Evolutionary conservation across 1,140 invertebrate genomes (phyloP).

Genomic region (Drusus annulatus): DNA sequence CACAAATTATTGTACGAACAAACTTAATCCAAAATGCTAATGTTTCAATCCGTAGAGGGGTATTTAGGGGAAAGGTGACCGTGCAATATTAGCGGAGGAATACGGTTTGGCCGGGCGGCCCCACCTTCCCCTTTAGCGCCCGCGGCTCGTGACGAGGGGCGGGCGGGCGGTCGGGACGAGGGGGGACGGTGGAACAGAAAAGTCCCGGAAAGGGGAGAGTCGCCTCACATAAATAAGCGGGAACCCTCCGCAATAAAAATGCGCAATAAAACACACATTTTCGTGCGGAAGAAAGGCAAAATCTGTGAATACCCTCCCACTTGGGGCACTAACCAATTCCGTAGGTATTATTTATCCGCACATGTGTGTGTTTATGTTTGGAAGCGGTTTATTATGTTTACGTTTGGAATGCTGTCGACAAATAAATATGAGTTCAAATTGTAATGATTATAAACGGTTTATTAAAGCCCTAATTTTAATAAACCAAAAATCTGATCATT

Average conservation of each 20-base stretch:
- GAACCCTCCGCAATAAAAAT: slow-evolving; percentile 41
- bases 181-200: slow-evolving; percentile 5
- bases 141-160: neutral
- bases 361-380: slow-evolving; percentile 13
- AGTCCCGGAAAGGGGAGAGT: slow-evolving; percentile 14
- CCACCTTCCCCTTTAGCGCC: slow-evolving; percentile 7
- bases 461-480: too few relatives aligned
- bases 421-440: too few relatives aligned
- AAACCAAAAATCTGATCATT: too few relatives aligned
- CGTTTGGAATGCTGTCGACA: neutral
- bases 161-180: neutral
- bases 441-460: too few relatives aligned
- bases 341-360: slow-evolving; percentile 5
- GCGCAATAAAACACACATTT: slow-evolving; percentile 46
- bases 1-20: slow-evolving; percentile 14
- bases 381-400: neutral
- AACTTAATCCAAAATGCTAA: slow-evolving; percentile 32
- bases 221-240: slow-evolving; percentile 36
- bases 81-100: slow-evolving; percentile 17
- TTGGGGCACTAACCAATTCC: neutral
- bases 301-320: slow-evolving; percentile 34
- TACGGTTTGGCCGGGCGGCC: neutral
- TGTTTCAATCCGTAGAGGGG: slow-evolving; percentile 22
- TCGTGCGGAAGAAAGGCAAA: slow-evolving; percentile 35
- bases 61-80: slow-evolving; percentile 16